Evolutionary conservation across 2,888 invertebrate species (phyloP), one percentile per base, ranked within the genome.

Genomic region (Thalpophila matura): DNA sequence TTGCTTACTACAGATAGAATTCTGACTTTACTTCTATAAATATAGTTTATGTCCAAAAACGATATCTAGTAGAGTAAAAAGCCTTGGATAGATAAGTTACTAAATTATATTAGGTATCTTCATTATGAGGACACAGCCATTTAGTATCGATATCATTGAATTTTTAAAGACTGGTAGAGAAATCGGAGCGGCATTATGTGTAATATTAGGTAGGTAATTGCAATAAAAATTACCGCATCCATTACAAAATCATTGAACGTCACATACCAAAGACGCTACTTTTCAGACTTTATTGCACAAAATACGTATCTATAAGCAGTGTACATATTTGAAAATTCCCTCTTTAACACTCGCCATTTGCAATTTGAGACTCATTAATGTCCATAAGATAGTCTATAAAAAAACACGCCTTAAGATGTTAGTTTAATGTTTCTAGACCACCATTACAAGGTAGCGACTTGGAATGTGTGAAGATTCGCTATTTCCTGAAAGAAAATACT

Each of bases 241-340:
- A 75, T 58, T 29, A 7, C 2, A 12, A 42, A 0, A 27, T 56
- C 37, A 56, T 38, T 56, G 50, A 4, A 40, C 51, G 40, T 26
- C 12, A 40, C 53, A 71, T 67, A 55, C 71, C 72, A 70, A 84
- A 83, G 86, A 87, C 72, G 84, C 84, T 83, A 85, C 87, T 86
- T 80, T 82, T 61, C 80, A 82, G 82, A 88, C 81, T 91, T 91
- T 90, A 91, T 88, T 86, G 83, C 87, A 82, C 77, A 83, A 88
- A 89, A 88, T 87, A 88, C 81, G 81, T 84, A 86, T 79, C 81
- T 79, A 84, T 83, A 87, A 42, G 20, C 37, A 59, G 24, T 27
- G 1, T 86, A 88, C 85, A 87, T 83, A 86, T 88, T 87, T 82
- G 83, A 84, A 85, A 87, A 88, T 86, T 83, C 79, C 79, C 81